These are phyloP conservation scores for Marmota flaviventris DNA, from an alignment of 2,113 vertebrate genomes.

Conservation along the genomic window DNA sequence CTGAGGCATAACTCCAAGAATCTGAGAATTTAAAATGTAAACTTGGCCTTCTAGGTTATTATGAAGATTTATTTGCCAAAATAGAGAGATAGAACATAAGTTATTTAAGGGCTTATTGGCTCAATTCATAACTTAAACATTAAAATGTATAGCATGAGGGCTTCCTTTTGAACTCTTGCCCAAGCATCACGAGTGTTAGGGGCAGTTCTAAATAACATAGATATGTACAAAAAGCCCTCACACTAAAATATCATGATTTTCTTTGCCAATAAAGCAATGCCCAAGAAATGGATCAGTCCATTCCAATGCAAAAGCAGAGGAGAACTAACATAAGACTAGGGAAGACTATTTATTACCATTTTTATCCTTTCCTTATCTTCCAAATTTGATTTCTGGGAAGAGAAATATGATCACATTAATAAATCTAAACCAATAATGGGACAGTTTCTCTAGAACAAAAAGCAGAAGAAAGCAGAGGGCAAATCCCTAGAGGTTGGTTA, in stretches of 20 bases:
- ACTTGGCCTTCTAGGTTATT: conserved; percentile 27
- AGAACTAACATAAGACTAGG: conserved; percentile 3
- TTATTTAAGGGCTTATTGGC: not conserved
- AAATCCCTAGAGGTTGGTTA: conserved; percentile 34
- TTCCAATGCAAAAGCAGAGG: not conserved
- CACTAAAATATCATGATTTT: not conserved
- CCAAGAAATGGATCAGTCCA: not conserved
- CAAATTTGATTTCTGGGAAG: conserved; percentile 65
- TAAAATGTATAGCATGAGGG: not conserved
- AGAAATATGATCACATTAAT: conserved; percentile 45
- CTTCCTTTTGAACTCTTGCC: conserved; percentile 36
- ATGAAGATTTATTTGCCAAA: not conserved
- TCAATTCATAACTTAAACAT: conserved; percentile 40
- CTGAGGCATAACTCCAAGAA: not conserved
- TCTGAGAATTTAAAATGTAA: not conserved
- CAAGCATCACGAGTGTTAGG: not conserved
- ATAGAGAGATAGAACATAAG: not conserved
- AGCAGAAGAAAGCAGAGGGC: conserved; percentile 58
- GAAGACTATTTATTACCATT: not conserved
- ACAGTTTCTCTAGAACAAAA: conserved; percentile 65
- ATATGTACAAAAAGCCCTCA: not conserved
- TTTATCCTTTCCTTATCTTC: conserved; percentile 62
- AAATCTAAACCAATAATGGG: conserved; percentile 67
- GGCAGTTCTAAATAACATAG: not conserved
- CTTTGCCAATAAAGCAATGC: not conserved